phyloP scores from a whole-genome alignment of 1,140 invertebrate genomes.

The Acarapis woodi region DNA sequence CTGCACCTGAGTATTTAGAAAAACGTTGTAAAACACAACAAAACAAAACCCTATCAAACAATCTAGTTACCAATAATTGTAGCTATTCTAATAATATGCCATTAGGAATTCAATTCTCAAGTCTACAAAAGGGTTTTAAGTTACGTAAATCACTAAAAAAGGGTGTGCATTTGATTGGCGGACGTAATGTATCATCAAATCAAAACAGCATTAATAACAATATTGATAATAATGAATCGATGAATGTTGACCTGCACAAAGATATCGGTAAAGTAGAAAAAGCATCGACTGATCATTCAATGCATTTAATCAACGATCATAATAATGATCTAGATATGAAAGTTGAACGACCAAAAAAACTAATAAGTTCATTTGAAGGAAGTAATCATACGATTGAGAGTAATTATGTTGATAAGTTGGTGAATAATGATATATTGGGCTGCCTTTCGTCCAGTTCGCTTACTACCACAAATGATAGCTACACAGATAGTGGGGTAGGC shows the following conservation, averaged over 20 bases:
- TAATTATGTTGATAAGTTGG: not conserved
- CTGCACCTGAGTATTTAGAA: slow-evolving; percentile 67
- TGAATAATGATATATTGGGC: not conserved
- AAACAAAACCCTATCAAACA: slow-evolving; percentile 26
- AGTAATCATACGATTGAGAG: not conserved
- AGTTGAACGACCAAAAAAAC: not conserved
- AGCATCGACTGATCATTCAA: not conserved
- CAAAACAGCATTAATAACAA: slow-evolving; percentile 2
- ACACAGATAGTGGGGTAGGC: not conserved
- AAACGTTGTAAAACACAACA: slow-evolving; percentile 36
- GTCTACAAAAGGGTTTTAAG: slow-evolving; percentile 11
- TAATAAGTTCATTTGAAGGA: not conserved
- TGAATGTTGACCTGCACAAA: not conserved
- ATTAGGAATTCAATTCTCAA: no score
- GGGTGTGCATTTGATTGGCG: slow-evolving; percentile 2
- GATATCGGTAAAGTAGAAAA: not conserved
- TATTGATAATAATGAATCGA: not conserved
- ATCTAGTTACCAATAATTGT: no score
- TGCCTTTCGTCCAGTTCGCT: not conserved
- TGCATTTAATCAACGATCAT: not conserved
- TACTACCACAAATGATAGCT: not conserved
- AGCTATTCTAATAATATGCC: no score
- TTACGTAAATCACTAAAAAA: slow-evolving; percentile 6
- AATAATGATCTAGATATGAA: not conserved
- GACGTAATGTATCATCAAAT: not conserved